A percentile compares a stretch with the other conserved stretches of the same genome.
Conservation (phyloP, 2,888 invertebrate species). For the Sesia apiformis region DNA sequence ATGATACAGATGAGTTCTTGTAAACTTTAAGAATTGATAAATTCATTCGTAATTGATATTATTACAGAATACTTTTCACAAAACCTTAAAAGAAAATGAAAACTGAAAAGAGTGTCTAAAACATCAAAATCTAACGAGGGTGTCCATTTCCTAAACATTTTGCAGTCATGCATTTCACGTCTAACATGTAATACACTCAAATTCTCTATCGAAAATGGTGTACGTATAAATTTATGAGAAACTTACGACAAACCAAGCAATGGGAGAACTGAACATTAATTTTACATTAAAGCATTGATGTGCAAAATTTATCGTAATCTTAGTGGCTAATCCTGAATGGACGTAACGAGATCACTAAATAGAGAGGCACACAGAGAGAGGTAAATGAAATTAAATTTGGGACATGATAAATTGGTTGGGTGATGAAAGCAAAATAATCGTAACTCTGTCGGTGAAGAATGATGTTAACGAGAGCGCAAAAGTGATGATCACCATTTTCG, state of each 20-base stretch:
- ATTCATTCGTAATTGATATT: too few relatives aligned
- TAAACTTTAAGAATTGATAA: too few relatives aligned
- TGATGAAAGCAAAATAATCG: conserved; percentile 33
- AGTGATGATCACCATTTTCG: conserved; percentile 48
- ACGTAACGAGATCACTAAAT: too few relatives aligned
- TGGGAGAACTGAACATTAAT: conserved; percentile 48
- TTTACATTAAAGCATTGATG: conserved; percentile 51
- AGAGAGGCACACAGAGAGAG: conserved; percentile 14
- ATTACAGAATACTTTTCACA: too few relatives aligned
- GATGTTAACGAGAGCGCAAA: conserved; percentile 24
- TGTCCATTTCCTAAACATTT: conserved; percentile 6
- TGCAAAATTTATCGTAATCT: conserved; percentile 34
- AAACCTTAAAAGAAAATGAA: too few relatives aligned
- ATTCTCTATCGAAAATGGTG: conserved; percentile 58
- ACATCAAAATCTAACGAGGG: neutral
- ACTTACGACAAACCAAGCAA: conserved; percentile 41
- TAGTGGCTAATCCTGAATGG: conserved; percentile 7
- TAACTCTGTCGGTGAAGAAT: conserved; percentile 26
- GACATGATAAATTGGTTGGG: conserved; percentile 11
- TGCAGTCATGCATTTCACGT: conserved; percentile 22
- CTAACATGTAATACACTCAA: conserved; percentile 23
- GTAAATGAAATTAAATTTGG: conserved; percentile 17
- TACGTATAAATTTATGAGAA: conserved; percentile 34
- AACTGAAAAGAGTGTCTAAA: too few relatives aligned
- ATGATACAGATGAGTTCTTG: too few relatives aligned